Conservation (phyloP, 2,113 vertebrate genomes). For the rabbit (Oryctolagus cuniculus) region mOryCun1.1 NC_091434.1:62259501-62260000, state of each 20-base stretch:
- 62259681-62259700: constrained; percentile 30
- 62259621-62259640: neutral
- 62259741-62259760: constrained; percentile 2
- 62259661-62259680: neutral
- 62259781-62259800: constrained; percentile 1
- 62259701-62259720: neutral
- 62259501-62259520: constrained; percentile 65
- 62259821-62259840: neutral
- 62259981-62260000: no score
- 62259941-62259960: no score
- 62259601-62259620: neutral
- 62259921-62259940: no score
- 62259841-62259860: neutral
- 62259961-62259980: no score
- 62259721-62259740: neutral
- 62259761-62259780: neutral
- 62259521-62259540: constrained; percentile 38
- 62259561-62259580: neutral
- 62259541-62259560: neutral
- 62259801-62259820: constrained; percentile 1
- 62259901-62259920: no score
- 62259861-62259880: neutral
- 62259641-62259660: neutral
- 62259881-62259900: constrained; percentile 24
- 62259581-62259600: neutral